phyloP scores from a whole-genome alignment of 2,797 vertebrate genomes.

The Myioborus miniatus region DNA sequence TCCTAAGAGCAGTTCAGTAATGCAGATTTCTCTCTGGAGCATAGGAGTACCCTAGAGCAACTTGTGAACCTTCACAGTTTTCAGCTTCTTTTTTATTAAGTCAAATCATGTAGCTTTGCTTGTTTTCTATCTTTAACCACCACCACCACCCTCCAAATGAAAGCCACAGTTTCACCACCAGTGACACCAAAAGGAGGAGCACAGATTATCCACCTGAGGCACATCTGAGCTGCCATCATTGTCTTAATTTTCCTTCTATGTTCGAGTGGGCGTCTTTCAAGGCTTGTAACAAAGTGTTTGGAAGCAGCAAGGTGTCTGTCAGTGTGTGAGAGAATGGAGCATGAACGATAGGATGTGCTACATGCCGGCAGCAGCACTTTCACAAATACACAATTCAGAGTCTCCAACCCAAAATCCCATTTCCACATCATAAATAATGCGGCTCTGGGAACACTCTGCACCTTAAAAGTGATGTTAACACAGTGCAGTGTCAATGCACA shows the following conservation, averaged over 20 bases:
- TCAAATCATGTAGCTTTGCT: background rate
- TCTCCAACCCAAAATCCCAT: background rate
- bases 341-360: background rate
- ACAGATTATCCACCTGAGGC: background rate
- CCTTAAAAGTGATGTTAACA: background rate
- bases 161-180: background rate
- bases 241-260: background rate
- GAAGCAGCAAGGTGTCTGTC: background rate
- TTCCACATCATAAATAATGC: background rate
- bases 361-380: background rate
- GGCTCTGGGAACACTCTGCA: background rate
- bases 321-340: background rate
- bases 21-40: background rate
- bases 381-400: background rate
- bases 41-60: background rate
- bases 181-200: background rate
- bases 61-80: background rate
- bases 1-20: background rate
- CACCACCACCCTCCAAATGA: background rate
- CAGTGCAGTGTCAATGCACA: background rate
- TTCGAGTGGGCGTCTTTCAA: background rate
- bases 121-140: background rate
- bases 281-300: background rate
- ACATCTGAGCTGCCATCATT: background rate
- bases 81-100: background rate